Base-by-base conservation (phyloP, 2,888 invertebrate genomes). In the Drosophila rellima region DNA sequence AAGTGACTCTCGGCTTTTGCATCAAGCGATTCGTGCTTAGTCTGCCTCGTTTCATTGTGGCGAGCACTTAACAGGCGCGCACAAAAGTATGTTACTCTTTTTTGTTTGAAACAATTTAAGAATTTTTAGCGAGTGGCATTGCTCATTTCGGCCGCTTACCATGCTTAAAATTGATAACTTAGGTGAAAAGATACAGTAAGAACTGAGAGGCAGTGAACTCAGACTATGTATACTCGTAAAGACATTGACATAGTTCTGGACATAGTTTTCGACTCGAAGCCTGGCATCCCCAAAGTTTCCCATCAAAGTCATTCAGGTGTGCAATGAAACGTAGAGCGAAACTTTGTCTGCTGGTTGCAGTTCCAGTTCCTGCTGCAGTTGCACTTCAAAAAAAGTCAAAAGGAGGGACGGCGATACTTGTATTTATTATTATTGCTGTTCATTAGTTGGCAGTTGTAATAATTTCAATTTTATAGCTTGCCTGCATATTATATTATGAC, bases 371-470 rank as follows among this genome's bases (percentile, higher is more conserved):
- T 11, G 10, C 29, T 40, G 40, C 31, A 40, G 20, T 48, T 57
- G 26, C 17, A 20, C 29, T 17, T 8, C 17, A 18, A 40, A 40
- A 17, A 39, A 51, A 66, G 47, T 63, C 61, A 35, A 31, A 13
- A 29, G 39, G 26, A 13, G 17, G 3, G 26, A 26, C 18, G 4
- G 18, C 5, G 47, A 37, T 57, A 18, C 35, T 72, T 66, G 75
- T 78, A 80, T 84, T 89, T 84, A 89, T 83, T 89, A 86, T 83
- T 83, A 83, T 87, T 73, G 70, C 72, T 82, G 83, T 83, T 88
- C 89, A 88, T 88, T 83, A 80, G 80, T 74, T 87, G 70, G 66
- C 68, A 71, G 81, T 73, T 80, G 78, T 78, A 78, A 89, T 87
- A 83, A 80, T 89, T 89, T 84, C 52, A 80, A 78, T 83, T 80